phyloP scores from a whole-genome alignment of 2,888 invertebrate genomes.

The Athalia circularis region DNA sequence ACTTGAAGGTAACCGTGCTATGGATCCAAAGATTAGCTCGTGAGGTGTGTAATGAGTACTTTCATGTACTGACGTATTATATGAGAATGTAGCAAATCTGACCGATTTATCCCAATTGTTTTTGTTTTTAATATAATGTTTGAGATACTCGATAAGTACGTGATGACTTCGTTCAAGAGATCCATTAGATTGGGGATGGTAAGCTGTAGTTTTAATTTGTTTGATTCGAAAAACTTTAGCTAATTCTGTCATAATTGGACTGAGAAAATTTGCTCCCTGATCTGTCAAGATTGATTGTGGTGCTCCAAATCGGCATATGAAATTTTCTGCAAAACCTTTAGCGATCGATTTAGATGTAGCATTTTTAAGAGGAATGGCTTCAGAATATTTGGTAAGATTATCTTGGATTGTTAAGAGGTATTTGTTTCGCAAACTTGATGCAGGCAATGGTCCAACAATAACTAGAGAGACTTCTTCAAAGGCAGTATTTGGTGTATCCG shows the following conservation, averaged over 20 bases:
- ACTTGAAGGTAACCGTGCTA: conserved; percentile 32
- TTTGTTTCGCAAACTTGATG: conserved; percentile 47
- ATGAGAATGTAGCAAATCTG: conserved; percentile 46
- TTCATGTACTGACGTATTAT: conserved; percentile 52
- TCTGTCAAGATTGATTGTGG: conserved; percentile 48
- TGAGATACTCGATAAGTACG: conserved; percentile 40
- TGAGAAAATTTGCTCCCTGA: conserved; percentile 47
- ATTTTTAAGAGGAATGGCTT: conserved; percentile 41
- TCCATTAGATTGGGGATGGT: conserved; percentile 47
- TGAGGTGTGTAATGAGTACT: conserved; percentile 47
- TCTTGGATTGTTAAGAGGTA: conserved; percentile 51
- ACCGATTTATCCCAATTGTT: conserved; percentile 49
- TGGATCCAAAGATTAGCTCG: conserved; percentile 46
- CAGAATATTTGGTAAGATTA: conserved; percentile 40
- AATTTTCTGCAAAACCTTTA: conserved; percentile 42
- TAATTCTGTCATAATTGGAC: conserved; percentile 41
- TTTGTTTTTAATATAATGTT: conserved; percentile 19
- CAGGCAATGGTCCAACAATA: conserved; percentile 49
- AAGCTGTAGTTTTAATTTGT: conserved; percentile 46
- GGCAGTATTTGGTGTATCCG: conserved; percentile 38
- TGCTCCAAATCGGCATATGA: conserved; percentile 48
- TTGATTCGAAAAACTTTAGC: conserved; percentile 45
- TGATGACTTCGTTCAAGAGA: conserved; percentile 46
- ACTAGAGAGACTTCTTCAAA: conserved; percentile 47
- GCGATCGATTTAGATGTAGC: conserved; percentile 49